Evolutionary conservation across 2,888 invertebrate species (phyloP), one percentile per base, ranked within the genome.

Genomic region (Polydrusus cervinus): DNA sequence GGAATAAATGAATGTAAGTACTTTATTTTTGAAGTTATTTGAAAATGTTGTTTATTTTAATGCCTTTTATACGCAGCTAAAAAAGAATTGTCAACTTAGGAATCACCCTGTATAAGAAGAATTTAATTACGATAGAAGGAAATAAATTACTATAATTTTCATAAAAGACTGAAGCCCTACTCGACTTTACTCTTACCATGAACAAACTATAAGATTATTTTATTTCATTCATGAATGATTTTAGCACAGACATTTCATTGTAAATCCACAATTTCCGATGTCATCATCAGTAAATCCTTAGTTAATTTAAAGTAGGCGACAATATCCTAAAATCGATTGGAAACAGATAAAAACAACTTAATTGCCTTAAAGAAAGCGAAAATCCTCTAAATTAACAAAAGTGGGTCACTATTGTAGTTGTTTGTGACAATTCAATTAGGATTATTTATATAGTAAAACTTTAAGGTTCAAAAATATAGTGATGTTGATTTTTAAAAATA

Each of bases 241-340:
- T 43, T 43, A 13, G 34, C 43, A n/a, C 40, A 40, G 40, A 40
- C 1, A 40, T 45, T n/a, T 16, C 14, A 16, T 47, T 16, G 47
- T 47, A 16, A 47, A 47, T 53, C 30, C 11, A 25, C n/a, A 25
- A n/a, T 30, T 30, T 53, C 53, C 53, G 25, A 53, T 60, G 11
- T 60, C 38, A 38, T 60, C 57, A 60, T 18, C n/a, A 38, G 34
- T 38, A 9, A 60, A 16, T 60, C 16, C 16, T 11, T 16, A 38
- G 16, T 8, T 16, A 60, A 30, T 7, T 11, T 38, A 38, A 38
- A 38, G 38, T 60, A 38, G 61, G 49, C 30, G 61, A 30, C 70
- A 70, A 61, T 60, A 60, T 30, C 60, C 70, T 14, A 61, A 70
- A 70, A 70, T 70, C 18, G 70, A 70, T 70, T 70, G 34, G 38